Evolutionary conservation across 2,113 vertebrate genomes (phyloP), one percentile per base, ranked within the genome.

Genomic region (Accipiter cooperii): DNA sequence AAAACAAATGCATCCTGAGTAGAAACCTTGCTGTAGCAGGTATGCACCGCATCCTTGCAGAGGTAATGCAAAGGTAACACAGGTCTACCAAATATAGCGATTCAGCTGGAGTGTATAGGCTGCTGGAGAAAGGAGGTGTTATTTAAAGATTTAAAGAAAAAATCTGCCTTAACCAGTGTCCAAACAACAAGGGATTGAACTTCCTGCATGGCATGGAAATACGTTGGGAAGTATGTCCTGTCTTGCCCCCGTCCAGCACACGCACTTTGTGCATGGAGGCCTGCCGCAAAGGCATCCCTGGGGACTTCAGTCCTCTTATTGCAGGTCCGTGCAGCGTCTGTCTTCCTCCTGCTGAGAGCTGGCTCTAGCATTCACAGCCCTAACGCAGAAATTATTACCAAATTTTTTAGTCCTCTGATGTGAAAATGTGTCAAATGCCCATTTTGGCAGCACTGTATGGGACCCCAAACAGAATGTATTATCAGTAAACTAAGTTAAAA

Each of bases 221-320:
- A 9, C 5, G 7, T 31, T 42, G 2, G 16, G 58, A 81, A 77
- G 42, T 7, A 3, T 0, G 0, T 42, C 51, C 47, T 78, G 60
- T 49, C 46, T 86, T 8, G 0, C 14, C 6, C 8, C 38, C 0
- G 0, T 16, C 52, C 57, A 79, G 38, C 66, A 28, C 8, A 0
- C 24, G 31, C 22, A 12, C 74, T 75, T 58, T 68, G 85, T 69
- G 78, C 1, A 0, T 25, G 47, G 55, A 34, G 46, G 13, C 46
- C 54, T 74, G 69, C 47, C 1, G 4, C 54, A 42, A 17, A 16
- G 55, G n/a, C 29, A 19, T 69, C 64, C 46, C 49, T 42, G 55
- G 54, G 44, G 21, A 34, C 54, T 61, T 55, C 51, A 60, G 71
- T 12, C 31, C n/a, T 66, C 28, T 28, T 28, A 47, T 73, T 55